Evolutionary conservation across 2,113 vertebrate genomes (phyloP).

Genomic region (Hippocampus mohnikei): DNA sequence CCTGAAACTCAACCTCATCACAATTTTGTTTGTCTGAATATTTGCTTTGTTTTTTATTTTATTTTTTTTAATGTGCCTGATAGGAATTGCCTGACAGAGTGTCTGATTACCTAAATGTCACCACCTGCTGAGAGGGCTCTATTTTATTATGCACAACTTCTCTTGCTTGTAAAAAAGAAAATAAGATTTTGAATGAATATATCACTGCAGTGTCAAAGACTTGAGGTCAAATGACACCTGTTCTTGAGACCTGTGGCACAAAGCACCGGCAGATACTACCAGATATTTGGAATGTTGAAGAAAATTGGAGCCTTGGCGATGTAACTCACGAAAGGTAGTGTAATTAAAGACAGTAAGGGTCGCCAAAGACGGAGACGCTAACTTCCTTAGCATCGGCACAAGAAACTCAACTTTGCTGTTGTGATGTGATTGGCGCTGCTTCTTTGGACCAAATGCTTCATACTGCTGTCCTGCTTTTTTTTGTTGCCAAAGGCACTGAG

Average conservation of each 20-base stretch:
- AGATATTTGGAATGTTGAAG: too few relatives aligned
- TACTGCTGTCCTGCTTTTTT: neutral
- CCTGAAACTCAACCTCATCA: neutral
- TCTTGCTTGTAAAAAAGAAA: neutral
- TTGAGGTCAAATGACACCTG: neutral
- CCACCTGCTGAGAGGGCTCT: neutral
- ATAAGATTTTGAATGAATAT: neutral
- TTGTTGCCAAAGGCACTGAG: neutral
- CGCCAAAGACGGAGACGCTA: neutral
- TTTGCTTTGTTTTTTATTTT: neutral
- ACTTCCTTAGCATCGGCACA: neutral
- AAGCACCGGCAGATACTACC: too few relatives aligned
- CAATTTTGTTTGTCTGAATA: neutral
- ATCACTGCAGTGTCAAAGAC: neutral
- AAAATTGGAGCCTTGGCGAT: too few relatives aligned
- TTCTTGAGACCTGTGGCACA: neutral
- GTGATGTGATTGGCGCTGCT: neutral
- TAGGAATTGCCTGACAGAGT: neutral
- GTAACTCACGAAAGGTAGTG: too few relatives aligned
- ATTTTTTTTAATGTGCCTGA: neutral
- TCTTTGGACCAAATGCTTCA: neutral
- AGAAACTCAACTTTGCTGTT: neutral
- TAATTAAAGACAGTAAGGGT: neutral
- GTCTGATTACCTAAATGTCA: neutral
- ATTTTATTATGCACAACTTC: constrained; percentile 2